Conservation (phyloP, 2,113 vertebrate genomes). For the Phylloscopus trochilus region DNA sequence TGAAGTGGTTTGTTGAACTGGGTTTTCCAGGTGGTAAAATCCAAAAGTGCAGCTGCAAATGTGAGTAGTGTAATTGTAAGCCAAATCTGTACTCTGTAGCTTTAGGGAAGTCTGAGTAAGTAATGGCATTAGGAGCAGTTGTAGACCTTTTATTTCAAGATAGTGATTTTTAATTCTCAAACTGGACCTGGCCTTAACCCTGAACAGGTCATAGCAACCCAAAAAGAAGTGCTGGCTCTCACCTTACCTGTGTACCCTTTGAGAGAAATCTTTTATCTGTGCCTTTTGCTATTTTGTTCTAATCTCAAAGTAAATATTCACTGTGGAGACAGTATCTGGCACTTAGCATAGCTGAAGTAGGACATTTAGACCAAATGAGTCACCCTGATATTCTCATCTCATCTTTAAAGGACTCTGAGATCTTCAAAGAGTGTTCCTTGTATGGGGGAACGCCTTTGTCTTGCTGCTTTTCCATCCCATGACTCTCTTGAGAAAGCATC, state of each 20-base stretch:
- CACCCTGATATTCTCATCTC: neutral
- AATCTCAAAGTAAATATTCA: conserved; percentile 15
- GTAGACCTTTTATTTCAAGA: neutral
- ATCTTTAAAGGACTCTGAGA: conserved; percentile 2
- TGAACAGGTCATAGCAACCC: neutral
- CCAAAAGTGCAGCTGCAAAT: neutral
- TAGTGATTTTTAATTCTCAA: neutral
- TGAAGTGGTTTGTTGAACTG: neutral
- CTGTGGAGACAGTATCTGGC: neutral
- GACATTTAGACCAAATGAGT: conserved; percentile 18
- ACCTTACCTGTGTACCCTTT: neutral
- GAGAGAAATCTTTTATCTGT: neutral
- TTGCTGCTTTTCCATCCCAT: neutral
- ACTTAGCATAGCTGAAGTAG: conserved; percentile 29
- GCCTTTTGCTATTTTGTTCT: neutral
- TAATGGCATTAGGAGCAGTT: neutral
- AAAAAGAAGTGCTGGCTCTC: neutral
- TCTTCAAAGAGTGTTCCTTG: neutral
- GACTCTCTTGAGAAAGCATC: conserved; percentile 2
- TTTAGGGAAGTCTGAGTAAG: neutral
- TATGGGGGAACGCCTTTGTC: neutral
- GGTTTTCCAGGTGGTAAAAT: neutral
- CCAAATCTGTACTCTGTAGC: neutral
- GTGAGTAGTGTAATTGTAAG: neutral
- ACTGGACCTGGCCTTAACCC: neutral